Conservation (phyloP, 2,797 vertebrate genomes). For the Gallirallus australis region DNA sequence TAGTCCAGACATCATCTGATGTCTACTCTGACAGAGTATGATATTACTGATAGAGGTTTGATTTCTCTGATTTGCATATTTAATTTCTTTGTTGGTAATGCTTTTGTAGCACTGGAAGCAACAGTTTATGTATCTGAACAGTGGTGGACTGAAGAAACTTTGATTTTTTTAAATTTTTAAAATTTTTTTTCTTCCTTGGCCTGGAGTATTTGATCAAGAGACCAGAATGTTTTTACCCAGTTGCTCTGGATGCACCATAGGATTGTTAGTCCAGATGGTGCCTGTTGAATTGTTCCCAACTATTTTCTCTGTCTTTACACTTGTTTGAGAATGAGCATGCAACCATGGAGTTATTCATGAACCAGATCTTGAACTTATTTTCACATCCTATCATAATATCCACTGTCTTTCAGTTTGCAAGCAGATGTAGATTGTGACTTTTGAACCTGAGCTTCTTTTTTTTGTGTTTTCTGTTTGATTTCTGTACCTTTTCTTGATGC, state of each 20-base stretch:
- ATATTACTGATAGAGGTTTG: background rate
- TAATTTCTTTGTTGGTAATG: background rate
- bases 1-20: background rate
- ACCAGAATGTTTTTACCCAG: background rate
- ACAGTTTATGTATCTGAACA: background rate
- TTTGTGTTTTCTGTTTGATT: constrained; percentile 4
- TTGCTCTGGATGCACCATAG: background rate
- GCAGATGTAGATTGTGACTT: constrained; percentile 8
- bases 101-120: background rate
- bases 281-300: background rate
- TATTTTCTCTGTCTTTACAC: background rate
- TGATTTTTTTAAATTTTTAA: too few species aligned
- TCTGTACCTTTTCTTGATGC: constrained; percentile 21
- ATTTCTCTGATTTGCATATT: background rate
- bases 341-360: background rate
- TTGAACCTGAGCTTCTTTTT: constrained; percentile 15
- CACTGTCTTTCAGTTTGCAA: background rate
- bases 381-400: background rate
- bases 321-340: background rate
- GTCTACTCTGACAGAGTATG: background rate
- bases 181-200: background rate
- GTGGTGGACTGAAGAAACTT: background rate
- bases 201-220: background rate
- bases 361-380: background rate
- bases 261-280: background rate